Evolutionary conservation across 2,113 vertebrate species (phyloP), one percentile per base, ranked within the genome.

Genomic region (Hemichromis elongatus): DNA sequence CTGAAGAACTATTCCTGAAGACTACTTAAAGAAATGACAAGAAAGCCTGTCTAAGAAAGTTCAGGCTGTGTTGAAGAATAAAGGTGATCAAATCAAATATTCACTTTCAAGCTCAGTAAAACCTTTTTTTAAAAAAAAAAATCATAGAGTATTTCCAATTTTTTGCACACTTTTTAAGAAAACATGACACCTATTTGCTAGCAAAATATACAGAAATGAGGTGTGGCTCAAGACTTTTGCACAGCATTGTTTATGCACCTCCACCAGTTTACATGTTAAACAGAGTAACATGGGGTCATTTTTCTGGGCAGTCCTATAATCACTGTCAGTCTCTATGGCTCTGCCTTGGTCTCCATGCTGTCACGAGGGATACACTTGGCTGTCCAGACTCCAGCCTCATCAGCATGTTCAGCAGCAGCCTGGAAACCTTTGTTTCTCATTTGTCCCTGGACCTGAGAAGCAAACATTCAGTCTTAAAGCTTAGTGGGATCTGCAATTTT

Each of bases 111-210:
- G 14, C 40, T 70, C 9, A 26, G 21, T 70, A 45, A 45, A 70
- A 16, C 2, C 37, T 70, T 8, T 45, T 14, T 68, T 42, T 9
- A 3, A 0, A 0, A 3, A 30, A 35, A 37, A 33, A 19, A 13
- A 5, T 70, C 13, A 70, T 10, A 45, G n/a, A 3, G 8, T 45
- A 70, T 26, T 70, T 70, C 37, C 8, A 45, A 45, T 26, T 10
- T 13, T 70, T 45, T 45, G 66, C 13, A 42, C 66, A 40, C 3
- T 0, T 70, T 45, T 40, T 26, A 45, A 26, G 13, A 70, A 45
- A 45, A 45, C 37, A 16, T 45, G 45, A 45, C 66, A 26, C 37
- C 13, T 26, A 18, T 70, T 45, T 45, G 24, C 21, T 24, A 45
- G 16, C 35, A 70, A 70, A 66, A 40, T 24, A 24, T 21, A 40